Percentiles rank a stretch among this genome's conserved stretches.
Evolutionary conservation across 2,797 vertebrate genomes (phyloP).

Genomic region (Takifugu rubripes): DNA sequence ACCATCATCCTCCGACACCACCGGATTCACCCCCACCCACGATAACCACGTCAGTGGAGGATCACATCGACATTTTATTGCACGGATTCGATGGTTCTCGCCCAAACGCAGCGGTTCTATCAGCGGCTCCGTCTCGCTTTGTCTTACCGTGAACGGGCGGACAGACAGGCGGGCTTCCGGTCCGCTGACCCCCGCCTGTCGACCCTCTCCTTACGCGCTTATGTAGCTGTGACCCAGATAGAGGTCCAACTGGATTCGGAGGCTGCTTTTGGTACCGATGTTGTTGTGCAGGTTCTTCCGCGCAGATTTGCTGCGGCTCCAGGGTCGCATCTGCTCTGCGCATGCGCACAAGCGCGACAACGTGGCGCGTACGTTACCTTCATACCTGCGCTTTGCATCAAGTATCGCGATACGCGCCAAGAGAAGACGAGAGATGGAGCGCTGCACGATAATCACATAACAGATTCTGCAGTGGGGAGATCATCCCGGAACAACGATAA

Average conservation of each 20-base stretch:
- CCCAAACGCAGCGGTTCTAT: not conserved
- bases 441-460: no score
- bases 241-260: not conserved
- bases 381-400: conserved; percentile 14
- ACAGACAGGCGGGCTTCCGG: conserved; percentile 27
- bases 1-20: no score
- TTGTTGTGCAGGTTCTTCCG: not conserved
- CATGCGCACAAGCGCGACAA: conserved; percentile 29
- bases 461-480: no score
- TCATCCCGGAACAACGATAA: no score
- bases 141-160: conserved; percentile 29
- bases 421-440: no score
- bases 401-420: conserved; percentile 29
- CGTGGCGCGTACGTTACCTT: conserved; percentile 11
- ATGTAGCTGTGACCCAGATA: not conserved
- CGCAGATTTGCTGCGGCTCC: not conserved
- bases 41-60: no score
- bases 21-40: no score
- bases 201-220: not conserved
- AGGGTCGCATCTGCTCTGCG: conserved; percentile 10
- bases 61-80: no score
- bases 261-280: not conserved
- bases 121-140: conserved; percentile 14
- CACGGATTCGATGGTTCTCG: not conserved
- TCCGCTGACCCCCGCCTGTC: conserved; percentile 5